Evolutionary conservation across 2,888 invertebrate genomes (phyloP).

Genomic region (Nipponacmea schrenckii): DNA sequence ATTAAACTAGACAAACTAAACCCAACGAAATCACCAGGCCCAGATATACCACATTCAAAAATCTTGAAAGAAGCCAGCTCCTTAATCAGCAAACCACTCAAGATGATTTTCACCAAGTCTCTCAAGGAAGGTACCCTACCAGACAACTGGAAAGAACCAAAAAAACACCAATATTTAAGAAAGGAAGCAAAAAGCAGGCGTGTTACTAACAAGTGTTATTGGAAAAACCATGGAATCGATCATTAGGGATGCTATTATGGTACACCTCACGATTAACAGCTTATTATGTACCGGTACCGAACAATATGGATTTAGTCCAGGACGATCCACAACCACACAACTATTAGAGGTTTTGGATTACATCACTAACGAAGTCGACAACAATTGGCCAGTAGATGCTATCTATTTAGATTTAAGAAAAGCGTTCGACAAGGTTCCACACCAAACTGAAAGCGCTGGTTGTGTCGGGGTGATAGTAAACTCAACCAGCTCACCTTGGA

Average conservation of each 20-base stretch:
- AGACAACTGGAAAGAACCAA: constrained; percentile 5
- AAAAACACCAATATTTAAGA: constrained; percentile 15
- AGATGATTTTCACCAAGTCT: neutral
- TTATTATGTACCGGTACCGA: neutral
- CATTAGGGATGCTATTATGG: constrained; percentile 11
- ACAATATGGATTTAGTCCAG: constrained; percentile 17
- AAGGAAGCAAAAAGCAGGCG: constrained; percentile 8
- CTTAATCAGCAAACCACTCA: neutral
- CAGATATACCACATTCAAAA: neutral
- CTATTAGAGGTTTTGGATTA: constrained; percentile 13
- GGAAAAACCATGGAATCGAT: constrained; percentile 20
- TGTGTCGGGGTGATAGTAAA: neutral
- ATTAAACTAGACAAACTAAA: neutral
- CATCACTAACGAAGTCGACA: constrained; percentile 11
- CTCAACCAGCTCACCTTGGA: no score
- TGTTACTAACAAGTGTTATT: constrained; percentile 15
- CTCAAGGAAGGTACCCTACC: constrained; percentile 8
- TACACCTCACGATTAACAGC: constrained; percentile 3
- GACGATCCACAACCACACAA: constrained; percentile 11
- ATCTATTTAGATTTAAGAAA: neutral
- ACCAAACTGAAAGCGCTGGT: constrained; percentile 10
- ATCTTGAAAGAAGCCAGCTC: constrained; percentile 1
- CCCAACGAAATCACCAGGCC: neutral
- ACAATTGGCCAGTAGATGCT: constrained; percentile 8
- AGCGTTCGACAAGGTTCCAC: constrained; percentile 21